These are phyloP conservation scores for Acanthurus leucopareius DNA, from an alignment of 2,797 vertebrate species.

Conservation along the genomic window DNA sequence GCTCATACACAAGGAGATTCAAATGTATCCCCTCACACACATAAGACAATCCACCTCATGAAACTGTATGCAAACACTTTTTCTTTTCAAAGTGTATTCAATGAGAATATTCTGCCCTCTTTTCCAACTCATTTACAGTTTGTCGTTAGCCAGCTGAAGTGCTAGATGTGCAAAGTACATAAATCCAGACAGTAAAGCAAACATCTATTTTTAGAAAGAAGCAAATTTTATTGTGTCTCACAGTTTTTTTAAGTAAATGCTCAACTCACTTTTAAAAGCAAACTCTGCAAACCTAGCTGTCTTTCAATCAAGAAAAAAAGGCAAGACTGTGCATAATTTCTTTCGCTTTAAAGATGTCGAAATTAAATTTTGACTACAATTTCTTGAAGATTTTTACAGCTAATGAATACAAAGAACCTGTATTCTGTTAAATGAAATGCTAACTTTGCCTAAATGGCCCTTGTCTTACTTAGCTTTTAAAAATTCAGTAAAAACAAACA, in stretches of 20 bases:
- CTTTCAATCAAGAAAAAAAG: neutral
- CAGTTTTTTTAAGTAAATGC: no score
- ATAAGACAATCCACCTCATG: conserved; percentile 36
- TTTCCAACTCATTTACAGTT: conserved; percentile 62
- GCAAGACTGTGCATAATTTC: neutral
- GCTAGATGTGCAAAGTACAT: neutral
- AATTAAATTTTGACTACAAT: neutral
- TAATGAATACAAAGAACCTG: neutral
- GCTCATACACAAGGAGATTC: conserved; percentile 45
- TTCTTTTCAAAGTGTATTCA: conserved; percentile 57
- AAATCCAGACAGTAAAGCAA: neutral
- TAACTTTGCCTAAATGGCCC: neutral
- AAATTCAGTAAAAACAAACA: neutral
- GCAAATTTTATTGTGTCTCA: no score
- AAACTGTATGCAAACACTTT: conserved; percentile 50
- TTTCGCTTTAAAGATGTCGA: neutral
- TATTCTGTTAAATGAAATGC: no score
- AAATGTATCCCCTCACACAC: conserved; percentile 39
- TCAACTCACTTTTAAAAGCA: no score
- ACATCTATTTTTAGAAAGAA: no score
- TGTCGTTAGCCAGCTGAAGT: conserved; percentile 21
- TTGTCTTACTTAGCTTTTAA: neutral
- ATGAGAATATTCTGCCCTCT: conserved; percentile 29
- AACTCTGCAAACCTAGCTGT: no score
- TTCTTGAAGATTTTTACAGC: neutral